Percentiles rank a stretch among this genome's conserved stretches.
These are phyloP conservation scores for Oopsacas minuta DNA, from an alignment of 37 sponge, comb jelly and placozoan species.

Conservation along the genomic window DNA sequence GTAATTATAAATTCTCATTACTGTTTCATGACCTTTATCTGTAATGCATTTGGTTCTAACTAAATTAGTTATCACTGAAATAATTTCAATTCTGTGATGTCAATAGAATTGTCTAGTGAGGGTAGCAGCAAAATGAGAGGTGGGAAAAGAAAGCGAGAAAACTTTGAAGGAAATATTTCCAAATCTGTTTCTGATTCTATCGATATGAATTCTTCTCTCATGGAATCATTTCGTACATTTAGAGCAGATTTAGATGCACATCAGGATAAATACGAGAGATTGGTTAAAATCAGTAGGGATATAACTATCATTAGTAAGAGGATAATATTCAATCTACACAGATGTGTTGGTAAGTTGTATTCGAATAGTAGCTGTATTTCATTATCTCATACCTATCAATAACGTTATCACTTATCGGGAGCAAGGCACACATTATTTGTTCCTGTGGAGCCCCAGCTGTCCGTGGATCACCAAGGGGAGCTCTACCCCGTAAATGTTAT, in stretches of 20 bases:
- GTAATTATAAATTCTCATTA: too few species aligned
- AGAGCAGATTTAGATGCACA: conserved; percentile 40
- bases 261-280: conserved; percentile 59
- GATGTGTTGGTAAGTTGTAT: conserved; percentile 22
- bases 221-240: neutral
- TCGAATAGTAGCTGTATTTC: too few species aligned
- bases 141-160: neutral
- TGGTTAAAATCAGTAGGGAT: conserved; percentile 78
- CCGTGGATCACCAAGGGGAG: too few species aligned
- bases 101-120: neutral
- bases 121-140: neutral
- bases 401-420: too few species aligned
- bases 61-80: too few species aligned
- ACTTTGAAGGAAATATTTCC: neutral
- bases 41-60: too few species aligned
- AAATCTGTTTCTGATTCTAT: neutral
- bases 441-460: too few species aligned
- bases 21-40: too few species aligned
- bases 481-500: too few species aligned
- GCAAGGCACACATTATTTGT: too few species aligned
- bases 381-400: too few species aligned
- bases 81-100: too few species aligned
- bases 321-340: conserved; percentile 65
- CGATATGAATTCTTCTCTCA: neutral
- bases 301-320: conserved; percentile 72